A percentile compares a stretch with the other conserved stretches of the same genome.
Conservation (phyloP, 2,888 invertebrate species). For the Drosophila vallismaia region DNA sequence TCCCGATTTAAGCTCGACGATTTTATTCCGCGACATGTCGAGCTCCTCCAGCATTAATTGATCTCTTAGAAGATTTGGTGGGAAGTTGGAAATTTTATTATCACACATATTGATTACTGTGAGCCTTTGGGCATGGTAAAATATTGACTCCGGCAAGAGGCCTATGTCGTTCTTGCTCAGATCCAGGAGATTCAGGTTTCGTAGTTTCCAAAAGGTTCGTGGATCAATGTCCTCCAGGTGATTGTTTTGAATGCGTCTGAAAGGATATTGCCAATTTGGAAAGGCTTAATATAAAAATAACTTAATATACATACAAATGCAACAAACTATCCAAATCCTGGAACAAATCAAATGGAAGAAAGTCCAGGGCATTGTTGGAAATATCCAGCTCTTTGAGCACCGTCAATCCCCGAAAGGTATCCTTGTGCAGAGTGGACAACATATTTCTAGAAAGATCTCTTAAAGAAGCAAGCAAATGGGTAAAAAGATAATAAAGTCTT, state of each 20-base stretch:
- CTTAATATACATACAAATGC: constrained; percentile 85
- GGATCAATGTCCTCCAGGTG: constrained; percentile 85
- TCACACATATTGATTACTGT: constrained; percentile 82
- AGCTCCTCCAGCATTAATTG: constrained; percentile 86
- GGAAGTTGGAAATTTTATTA: constrained; percentile 84
- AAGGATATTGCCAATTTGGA: constrained; percentile 27
- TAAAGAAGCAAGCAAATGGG: constrained; percentile 56
- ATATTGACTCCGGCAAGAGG: constrained; percentile 85
- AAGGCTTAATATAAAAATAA: not conserved
- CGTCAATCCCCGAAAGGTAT: constrained; percentile 86
- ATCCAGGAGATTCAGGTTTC: constrained; percentile 87
- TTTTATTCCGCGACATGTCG: constrained; percentile 87
- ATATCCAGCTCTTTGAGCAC: constrained; percentile 87
- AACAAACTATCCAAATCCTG: constrained; percentile 86
- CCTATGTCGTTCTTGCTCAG: constrained; percentile 86
- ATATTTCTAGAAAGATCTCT: constrained; percentile 89
- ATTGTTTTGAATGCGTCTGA: constrained; percentile 86
- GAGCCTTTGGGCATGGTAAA: constrained; percentile 84
- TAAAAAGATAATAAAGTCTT: not conserved
- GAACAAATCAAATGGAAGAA: constrained; percentile 87
- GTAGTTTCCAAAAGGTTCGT: constrained; percentile 85
- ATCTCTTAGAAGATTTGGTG: constrained; percentile 85
- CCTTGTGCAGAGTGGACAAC: constrained; percentile 87
- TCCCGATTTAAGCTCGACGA: constrained; percentile 85
- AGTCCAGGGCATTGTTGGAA: constrained; percentile 88